Percentiles rank a stretch among this genome's conserved stretches.
Conservation (phyloP, 2,888 invertebrate genomes). For the Tipula confusa region DNA sequence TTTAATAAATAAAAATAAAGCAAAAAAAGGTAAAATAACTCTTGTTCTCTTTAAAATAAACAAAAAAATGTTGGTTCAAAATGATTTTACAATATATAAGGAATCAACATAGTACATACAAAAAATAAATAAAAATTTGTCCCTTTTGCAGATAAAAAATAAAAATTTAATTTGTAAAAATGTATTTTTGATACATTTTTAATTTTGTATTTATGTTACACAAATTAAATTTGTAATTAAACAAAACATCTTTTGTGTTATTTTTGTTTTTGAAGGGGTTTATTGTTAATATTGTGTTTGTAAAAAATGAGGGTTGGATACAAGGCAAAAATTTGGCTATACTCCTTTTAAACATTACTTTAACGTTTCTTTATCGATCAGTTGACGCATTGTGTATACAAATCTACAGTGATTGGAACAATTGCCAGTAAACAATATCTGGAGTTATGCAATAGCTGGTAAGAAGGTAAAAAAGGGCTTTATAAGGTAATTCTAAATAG, state of each 20-base stretch:
- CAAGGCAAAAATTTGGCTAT: too few relatives aligned
- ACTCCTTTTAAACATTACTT: too few relatives aligned
- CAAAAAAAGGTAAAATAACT: background rate
- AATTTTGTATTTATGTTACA: background rate
- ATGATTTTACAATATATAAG: background rate
- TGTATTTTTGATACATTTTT: background rate
- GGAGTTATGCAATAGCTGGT: too few relatives aligned
- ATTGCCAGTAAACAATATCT: too few relatives aligned
- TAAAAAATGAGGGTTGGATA: too few relatives aligned
- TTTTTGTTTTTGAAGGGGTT: background rate
- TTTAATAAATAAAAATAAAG: too few relatives aligned
- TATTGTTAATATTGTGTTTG: background rate
- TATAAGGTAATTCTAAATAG: too few relatives aligned
- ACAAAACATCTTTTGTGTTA: background rate
- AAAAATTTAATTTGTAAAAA: background rate
- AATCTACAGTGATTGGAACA: too few relatives aligned
- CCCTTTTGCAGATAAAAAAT: background rate
- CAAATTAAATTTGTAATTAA: background rate
- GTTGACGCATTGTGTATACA: too few relatives aligned
- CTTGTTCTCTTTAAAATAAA: background rate
- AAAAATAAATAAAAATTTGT: background rate
- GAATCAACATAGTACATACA: background rate
- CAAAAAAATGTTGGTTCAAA: background rate
- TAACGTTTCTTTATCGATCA: too few relatives aligned
- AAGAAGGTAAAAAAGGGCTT: too few relatives aligned